These are phyloP conservation scores for Salvator merianae DNA, from an alignment of 2,113 vertebrate species.

Conservation along the genomic window DNA sequence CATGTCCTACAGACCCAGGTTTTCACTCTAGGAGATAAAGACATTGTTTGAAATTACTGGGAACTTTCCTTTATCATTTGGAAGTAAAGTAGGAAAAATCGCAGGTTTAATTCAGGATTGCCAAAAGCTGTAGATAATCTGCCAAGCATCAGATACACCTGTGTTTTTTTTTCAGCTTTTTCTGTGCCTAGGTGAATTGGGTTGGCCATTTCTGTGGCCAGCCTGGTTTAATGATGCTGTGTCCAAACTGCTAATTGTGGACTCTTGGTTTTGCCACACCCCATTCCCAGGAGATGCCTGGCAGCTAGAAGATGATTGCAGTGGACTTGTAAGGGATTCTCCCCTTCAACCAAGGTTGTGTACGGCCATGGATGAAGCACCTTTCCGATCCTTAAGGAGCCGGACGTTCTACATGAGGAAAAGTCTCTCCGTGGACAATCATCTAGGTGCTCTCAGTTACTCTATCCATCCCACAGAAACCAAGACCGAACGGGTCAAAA, in stretches of 20 bases:
- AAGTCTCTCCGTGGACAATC: slow-evolving; percentile 86
- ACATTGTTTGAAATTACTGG: background rate
- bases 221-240: no score
- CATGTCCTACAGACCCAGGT: no score
- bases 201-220: no score
- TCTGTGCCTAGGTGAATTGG: no score
- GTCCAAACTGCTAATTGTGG: background rate
- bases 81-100: background rate
- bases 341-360: slow-evolving; percentile 66
- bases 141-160: no score
- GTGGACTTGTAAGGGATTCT: slow-evolving; percentile 26
- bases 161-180: no score
- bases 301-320: slow-evolving; percentile 81
- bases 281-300: slow-evolving; percentile 79
- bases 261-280: background rate
- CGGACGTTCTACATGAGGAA: slow-evolving; percentile 87
- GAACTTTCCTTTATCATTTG: background rate
- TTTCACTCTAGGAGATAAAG: background rate
- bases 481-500: slow-evolving; percentile 69
- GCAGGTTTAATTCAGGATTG: no score
- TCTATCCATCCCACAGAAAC: slow-evolving; percentile 56
- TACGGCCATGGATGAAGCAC: slow-evolving; percentile 71
- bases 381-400: slow-evolving; percentile 80
- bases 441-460: slow-evolving; percentile 79
- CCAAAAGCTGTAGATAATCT: no score